phyloP scores from a whole-genome alignment of 1,140 invertebrate genomes.

The Sitodiplosis mosellana region DNA sequence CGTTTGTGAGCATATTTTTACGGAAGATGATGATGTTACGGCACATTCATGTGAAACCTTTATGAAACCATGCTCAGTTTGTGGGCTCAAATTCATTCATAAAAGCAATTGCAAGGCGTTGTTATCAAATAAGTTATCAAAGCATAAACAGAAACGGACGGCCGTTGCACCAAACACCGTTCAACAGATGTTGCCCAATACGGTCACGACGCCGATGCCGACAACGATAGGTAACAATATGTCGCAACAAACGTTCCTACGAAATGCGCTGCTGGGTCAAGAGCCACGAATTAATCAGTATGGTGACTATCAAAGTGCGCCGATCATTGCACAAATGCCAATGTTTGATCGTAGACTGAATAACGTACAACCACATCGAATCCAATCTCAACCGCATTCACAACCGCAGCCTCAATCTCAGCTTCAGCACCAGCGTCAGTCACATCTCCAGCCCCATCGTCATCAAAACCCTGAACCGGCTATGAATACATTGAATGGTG shows the following conservation, averaged over 20 bases:
- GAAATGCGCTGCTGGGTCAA: too few species aligned
- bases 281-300: too few species aligned
- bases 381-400: not conserved
- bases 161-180: too few species aligned
- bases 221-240: not conserved
- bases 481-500: too few species aligned
- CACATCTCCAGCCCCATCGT: not conserved
- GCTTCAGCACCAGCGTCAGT: not conserved
- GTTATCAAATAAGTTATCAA: not conserved
- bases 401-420: not conserved
- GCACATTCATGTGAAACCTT: conserved; percentile 41
- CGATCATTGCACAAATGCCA: too few species aligned
- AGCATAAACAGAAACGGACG: too few species aligned
- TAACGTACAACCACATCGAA: not conserved
- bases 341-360: too few species aligned
- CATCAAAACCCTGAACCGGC: not conserved
- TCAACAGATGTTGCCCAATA: not conserved
- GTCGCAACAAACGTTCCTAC: too few species aligned
- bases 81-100: conserved; percentile 15
- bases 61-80: conserved; percentile 13
- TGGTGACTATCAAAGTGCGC: too few species aligned
- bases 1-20: conserved; percentile 53
- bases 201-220: not conserved
- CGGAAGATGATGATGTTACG: conserved; percentile 48
- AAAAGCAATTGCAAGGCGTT: conserved; percentile 12